A percentile compares a stretch with the other conserved stretches of the same genome.
These are phyloP conservation scores for Labrus mixtus DNA, from an alignment of 2,113 vertebrate species.

Conservation along the genomic window DNA sequence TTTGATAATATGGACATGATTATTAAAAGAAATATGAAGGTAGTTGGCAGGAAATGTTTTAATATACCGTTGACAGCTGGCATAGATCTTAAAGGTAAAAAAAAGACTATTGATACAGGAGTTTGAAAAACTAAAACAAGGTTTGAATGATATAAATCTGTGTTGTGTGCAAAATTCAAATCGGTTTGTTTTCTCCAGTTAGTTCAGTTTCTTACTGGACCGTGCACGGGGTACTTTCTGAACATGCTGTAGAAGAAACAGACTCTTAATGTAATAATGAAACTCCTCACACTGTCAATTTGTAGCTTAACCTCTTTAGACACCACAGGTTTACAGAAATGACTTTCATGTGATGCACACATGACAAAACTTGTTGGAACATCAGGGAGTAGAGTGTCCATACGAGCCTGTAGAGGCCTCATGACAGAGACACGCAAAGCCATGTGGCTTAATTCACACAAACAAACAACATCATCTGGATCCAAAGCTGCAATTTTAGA, in stretches of 20 bases:
- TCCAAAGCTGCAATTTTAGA: too few species aligned
- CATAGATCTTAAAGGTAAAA: too few species aligned
- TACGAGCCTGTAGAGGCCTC: too few species aligned
- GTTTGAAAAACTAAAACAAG: background rate
- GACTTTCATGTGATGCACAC: slow-evolving; percentile 66
- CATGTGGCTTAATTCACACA: too few species aligned
- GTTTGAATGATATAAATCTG: background rate
- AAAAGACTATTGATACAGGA: background rate
- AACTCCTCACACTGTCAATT: slow-evolving; percentile 53
- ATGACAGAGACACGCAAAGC: background rate
- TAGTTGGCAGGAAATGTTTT: background rate
- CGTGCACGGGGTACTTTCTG: slow-evolving; percentile 2
- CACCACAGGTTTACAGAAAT: slow-evolving; percentile 16
- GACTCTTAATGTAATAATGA: slow-evolving; percentile 51
- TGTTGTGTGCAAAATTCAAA: background rate
- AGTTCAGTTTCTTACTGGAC: background rate
- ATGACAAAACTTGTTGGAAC: background rate
- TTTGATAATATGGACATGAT: too few species aligned
- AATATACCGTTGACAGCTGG: background rate
- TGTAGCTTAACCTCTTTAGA: slow-evolving; percentile 24
- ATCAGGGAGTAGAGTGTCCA: background rate
- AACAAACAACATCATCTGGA: too few species aligned
- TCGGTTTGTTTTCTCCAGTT: background rate
- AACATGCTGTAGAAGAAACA: background rate
- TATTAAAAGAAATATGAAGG: too few species aligned